These are phyloP conservation scores for Simalia tracyae DNA, from an alignment of 2,797 vertebrate species.

Conservation along the genomic window DNA sequence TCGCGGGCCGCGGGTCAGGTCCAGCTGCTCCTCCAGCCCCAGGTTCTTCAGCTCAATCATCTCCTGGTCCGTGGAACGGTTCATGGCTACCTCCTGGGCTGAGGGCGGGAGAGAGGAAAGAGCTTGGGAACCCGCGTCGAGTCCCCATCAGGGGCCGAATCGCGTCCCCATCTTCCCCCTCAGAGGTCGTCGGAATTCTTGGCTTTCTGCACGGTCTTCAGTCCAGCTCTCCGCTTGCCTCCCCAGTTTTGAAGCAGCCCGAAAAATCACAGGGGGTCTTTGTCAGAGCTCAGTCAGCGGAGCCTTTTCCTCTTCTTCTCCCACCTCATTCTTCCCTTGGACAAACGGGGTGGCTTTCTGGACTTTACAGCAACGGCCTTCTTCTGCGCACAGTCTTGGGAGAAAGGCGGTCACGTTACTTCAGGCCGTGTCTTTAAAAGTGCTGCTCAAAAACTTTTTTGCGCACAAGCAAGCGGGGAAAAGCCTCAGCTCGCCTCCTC, in stretches of 20 bases:
- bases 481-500: not conserved
- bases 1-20: slow-evolving; percentile 70
- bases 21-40: slow-evolving; percentile 76
- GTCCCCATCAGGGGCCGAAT: not conserved
- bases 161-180: not conserved
- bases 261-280: not conserved
- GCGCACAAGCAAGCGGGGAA: not conserved
- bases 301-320: not conserved
- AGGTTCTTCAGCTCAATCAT: slow-evolving; percentile 90
- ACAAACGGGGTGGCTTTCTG: not conserved
- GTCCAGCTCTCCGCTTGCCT: not conserved
- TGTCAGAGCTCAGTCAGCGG: not conserved
- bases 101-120: slow-evolving; percentile 22
- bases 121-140: slow-evolving; percentile 32
- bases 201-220: not conserved
- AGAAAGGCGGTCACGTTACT: not conserved
- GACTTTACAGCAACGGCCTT: not conserved
- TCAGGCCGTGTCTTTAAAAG: not conserved
- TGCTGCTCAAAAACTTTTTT: not conserved
- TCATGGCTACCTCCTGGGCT: not conserved
- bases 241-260: not conserved
- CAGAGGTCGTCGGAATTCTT: not conserved
- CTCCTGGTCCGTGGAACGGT: slow-evolving; percentile 76
- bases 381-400: not conserved
- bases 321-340: not conserved